Evolutionary conservation across 1,140 invertebrate species (phyloP).

Genomic region (Drosophila rhopaloa): DNA sequence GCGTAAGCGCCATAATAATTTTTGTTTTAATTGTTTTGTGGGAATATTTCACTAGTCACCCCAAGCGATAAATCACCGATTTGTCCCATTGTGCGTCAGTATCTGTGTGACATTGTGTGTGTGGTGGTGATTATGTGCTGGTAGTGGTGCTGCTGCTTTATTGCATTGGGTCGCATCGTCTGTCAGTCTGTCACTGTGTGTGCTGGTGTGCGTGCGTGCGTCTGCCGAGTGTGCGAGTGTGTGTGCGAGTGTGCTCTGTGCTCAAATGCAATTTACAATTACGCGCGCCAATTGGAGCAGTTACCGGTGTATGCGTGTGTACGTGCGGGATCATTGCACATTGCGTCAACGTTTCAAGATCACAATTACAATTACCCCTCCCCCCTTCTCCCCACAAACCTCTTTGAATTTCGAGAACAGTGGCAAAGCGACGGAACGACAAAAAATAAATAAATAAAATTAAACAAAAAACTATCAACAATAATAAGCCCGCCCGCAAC

Average conservation of each 20-base stretch:
- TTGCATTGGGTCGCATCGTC: constrained; percentile 37
- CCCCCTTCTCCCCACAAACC: neutral
- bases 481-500: constrained; percentile 38
- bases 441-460: constrained; percentile 13
- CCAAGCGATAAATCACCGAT: constrained; percentile 17
- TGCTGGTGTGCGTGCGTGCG: constrained; percentile 38
- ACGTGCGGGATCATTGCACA: constrained; percentile 77
- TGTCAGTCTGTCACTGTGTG: constrained; percentile 45
- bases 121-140: neutral
- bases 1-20: neutral
- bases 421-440: constrained; percentile 29
- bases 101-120: neutral
- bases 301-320: constrained; percentile 41
- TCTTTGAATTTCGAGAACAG: constrained; percentile 58
- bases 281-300: constrained; percentile 59
- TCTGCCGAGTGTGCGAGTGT: constrained; percentile 19
- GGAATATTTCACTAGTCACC: neutral
- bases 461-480: constrained; percentile 49
- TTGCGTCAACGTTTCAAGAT: constrained; percentile 82
- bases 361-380: constrained; percentile 54
- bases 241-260: constrained; percentile 42
- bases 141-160: constrained; percentile 18
- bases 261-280: constrained; percentile 82
- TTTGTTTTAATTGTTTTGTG: neutral
- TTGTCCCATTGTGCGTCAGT: constrained; percentile 65